phyloP scores from a whole-genome alignment of 1,140 invertebrate species.

The Zeugodacus cucurbitae region DNA sequence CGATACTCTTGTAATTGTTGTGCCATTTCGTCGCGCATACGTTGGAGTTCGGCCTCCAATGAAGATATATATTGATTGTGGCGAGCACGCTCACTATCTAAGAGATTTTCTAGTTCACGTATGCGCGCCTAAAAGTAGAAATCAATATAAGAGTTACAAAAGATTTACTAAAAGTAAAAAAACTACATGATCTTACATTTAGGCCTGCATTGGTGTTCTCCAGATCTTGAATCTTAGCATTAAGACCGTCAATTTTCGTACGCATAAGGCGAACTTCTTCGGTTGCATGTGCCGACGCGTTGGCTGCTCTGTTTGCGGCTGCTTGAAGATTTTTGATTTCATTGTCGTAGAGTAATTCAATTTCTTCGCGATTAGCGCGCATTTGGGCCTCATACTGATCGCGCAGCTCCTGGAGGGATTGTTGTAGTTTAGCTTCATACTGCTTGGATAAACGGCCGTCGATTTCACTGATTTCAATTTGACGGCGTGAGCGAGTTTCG shows the following conservation, averaged over 20 bases:
- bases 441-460: conserved; percentile 90
- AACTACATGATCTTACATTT: conserved; percentile 66
- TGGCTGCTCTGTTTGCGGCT: conserved; percentile 74
- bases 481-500: conserved; percentile 85
- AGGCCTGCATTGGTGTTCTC: conserved; percentile 77
- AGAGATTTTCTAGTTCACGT: conserved; percentile 83
- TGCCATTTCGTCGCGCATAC: conserved; percentile 86
- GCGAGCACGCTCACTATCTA: conserved; percentile 81
- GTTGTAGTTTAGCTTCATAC: conserved; percentile 93
- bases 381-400: conserved; percentile 94
- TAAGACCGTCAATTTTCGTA: conserved; percentile 79
- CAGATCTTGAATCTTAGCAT: conserved; percentile 78
- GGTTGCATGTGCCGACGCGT: conserved; percentile 74
- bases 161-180: neutral
- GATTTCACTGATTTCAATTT: conserved; percentile 78
- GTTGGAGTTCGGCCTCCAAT: conserved; percentile 82
- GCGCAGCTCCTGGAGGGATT: conserved; percentile 91
- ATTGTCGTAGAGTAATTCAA: conserved; percentile 85
- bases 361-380: conserved; percentile 86
- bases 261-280: conserved; percentile 83
- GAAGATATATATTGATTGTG: conserved; percentile 79
- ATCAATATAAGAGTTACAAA: neutral
- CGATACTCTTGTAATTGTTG: conserved; percentile 92
- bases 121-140: conserved; percentile 68
- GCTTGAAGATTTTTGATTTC: conserved; percentile 79